These are phyloP conservation scores for Microtus ochrogaster DNA, from an alignment of 2,113 vertebrate species.

Conservation along the genomic window DNA sequence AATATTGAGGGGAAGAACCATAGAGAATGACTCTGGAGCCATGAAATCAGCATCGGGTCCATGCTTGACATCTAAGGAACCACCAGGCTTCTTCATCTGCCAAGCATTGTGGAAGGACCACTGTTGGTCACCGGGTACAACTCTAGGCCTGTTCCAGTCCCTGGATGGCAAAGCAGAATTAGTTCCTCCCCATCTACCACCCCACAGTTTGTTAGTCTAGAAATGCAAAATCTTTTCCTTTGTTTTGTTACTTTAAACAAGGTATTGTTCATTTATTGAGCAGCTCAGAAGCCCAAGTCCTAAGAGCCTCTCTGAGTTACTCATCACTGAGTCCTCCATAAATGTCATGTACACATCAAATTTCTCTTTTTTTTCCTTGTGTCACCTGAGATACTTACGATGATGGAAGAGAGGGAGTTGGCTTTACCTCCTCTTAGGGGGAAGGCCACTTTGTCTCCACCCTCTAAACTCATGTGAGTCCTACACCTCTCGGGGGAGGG, in stretches of 20 bases:
- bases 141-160: too few species aligned
- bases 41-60: not conserved
- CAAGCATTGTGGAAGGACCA: not conserved
- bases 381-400: not conserved
- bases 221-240: not conserved
- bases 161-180: not conserved
- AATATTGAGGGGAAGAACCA: not conserved
- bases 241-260: not conserved
- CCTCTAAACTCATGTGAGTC: not conserved
- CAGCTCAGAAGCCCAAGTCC: not conserved
- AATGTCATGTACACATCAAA: too few species aligned
- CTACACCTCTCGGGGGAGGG: not conserved
- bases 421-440: not conserved
- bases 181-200: not conserved
- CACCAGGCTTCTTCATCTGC: not conserved
- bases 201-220: not conserved
- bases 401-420: not conserved
- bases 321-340: not conserved
- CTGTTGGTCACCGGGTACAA: not conserved
- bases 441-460: constrained; percentile 3
- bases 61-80: not conserved
- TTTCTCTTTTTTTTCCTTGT: not conserved
- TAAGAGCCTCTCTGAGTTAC: not conserved
- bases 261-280: not conserved
- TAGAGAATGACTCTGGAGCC: not conserved